These are phyloP conservation scores for Macquaria australasica DNA, from an alignment of 2,113 vertebrate genomes.

Conservation along the genomic window DNA sequence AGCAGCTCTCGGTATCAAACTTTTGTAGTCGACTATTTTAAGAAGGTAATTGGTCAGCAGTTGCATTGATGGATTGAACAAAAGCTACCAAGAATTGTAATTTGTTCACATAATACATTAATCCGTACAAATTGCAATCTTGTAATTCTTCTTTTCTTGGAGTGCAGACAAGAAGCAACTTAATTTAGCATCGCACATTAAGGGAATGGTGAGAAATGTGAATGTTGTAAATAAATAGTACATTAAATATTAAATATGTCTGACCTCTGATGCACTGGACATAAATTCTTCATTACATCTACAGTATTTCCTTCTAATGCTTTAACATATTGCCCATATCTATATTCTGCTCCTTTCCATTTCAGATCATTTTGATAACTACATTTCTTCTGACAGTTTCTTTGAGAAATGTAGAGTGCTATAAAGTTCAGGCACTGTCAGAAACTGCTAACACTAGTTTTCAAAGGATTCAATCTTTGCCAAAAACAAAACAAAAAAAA, in stretches of 20 bases:
- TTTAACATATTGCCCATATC: conserved; percentile 6
- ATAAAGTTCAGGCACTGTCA: conserved; percentile 13
- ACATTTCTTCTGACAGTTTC: conserved; percentile 2
- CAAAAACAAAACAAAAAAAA: not conserved
- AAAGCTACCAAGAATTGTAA: conserved; percentile 17
- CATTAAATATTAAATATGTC: conserved; percentile 15
- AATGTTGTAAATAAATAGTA: conserved; percentile 5
- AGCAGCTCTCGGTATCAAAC: conserved; percentile 11
- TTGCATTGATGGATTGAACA: conserved; percentile 25
- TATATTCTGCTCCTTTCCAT: not conserved
- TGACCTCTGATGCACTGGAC: conserved; percentile 6
- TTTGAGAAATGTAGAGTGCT: not conserved
- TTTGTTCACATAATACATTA: conserved; percentile 27
- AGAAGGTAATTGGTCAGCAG: conserved; percentile 25
- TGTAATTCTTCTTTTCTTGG: conserved; percentile 6
- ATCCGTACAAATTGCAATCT: conserved; percentile 5
- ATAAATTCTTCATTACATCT: conserved; percentile 13
- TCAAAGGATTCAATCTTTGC: conserved; percentile 36
- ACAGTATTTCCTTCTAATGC: not conserved
- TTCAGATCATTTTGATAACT: conserved; percentile 1
- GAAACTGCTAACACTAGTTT: conserved; percentile 24
- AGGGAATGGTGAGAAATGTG: not conserved
- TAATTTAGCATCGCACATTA: conserved; percentile 5
- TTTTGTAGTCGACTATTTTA: not conserved
- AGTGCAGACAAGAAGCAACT: conserved; percentile 8